Conservation (phyloP, 2,888 invertebrate species). For the Yponomeuta plumbellus region DNA sequence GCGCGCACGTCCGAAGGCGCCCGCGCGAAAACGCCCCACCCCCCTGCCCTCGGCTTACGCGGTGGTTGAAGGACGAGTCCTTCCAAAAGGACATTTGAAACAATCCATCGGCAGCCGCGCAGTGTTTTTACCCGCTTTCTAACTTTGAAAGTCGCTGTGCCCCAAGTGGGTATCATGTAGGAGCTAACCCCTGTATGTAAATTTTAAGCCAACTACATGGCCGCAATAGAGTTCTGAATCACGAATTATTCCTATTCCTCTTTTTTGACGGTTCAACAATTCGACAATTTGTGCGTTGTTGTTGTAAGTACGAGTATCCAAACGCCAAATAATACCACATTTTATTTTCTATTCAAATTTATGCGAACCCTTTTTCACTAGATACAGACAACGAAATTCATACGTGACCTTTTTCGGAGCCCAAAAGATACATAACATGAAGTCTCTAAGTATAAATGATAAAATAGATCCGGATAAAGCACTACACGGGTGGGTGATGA, state of each 20-base stretch:
- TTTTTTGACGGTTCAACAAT: too few species aligned
- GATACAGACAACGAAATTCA: neutral
- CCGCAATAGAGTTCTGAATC: too few species aligned
- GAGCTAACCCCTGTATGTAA: too few species aligned
- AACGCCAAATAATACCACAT: neutral
- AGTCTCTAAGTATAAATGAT: neutral
- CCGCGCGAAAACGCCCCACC: constrained; percentile 21
- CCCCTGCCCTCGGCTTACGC: constrained; percentile 29
- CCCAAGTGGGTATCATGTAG: too few species aligned
- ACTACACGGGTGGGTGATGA: too few species aligned
- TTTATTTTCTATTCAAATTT: neutral
- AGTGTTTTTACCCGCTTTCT: neutral
- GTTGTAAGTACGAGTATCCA: neutral
- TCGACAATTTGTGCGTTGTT: too few species aligned
- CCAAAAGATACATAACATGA: neutral
- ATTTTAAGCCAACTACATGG: too few species aligned
- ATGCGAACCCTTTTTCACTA: neutral
- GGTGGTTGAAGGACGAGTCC: constrained; percentile 36
- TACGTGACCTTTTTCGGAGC: neutral
- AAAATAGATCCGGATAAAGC: neutral
- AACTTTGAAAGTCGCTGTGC: neutral
- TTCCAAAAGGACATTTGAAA: constrained; percentile 16
- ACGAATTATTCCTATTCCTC: too few species aligned
- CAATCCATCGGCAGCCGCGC: neutral
- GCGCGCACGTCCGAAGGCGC: constrained; percentile 48